Evolutionary conservation across 2,113 vertebrate genomes (phyloP).

Genomic region (Hystrix cristata): DNA sequence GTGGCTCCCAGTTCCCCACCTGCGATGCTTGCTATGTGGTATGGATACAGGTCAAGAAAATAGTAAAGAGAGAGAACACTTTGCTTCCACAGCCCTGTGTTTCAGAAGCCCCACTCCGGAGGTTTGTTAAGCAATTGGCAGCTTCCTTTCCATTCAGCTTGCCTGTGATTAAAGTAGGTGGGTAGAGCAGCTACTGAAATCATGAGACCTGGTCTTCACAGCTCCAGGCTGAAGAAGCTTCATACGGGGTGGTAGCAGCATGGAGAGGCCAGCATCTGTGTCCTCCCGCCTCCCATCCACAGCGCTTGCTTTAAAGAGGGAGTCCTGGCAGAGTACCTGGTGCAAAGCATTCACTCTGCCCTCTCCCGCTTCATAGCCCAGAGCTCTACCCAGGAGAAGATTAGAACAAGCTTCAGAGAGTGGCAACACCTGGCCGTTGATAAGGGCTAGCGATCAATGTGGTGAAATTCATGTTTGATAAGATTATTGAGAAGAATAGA

Average conservation of each 20-base stretch:
- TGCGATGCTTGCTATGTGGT: neutral
- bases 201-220: neutral
- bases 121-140: neutral
- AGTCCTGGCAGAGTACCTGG: neutral
- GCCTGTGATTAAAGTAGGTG: neutral
- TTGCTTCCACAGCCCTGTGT: neutral
- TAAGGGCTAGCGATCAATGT: neutral
- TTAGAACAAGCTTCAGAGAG: neutral
- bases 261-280: neutral
- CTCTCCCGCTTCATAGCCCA: neutral
- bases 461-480: neutral
- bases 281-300: neutral
- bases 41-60: neutral
- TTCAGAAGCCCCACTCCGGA: neutral
- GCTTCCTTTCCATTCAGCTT: neutral
- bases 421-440: neutral
- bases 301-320: neutral
- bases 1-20: neutral
- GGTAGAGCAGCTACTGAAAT: neutral
- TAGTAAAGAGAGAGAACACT: neutral
- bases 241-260: neutral
- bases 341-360: neutral
- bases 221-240: neutral
- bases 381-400: neutral
- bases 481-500: constrained; percentile 26